Base-by-base conservation (phyloP, 2,797 vertebrate genomes). In the Sebastes miniatus region DNA sequence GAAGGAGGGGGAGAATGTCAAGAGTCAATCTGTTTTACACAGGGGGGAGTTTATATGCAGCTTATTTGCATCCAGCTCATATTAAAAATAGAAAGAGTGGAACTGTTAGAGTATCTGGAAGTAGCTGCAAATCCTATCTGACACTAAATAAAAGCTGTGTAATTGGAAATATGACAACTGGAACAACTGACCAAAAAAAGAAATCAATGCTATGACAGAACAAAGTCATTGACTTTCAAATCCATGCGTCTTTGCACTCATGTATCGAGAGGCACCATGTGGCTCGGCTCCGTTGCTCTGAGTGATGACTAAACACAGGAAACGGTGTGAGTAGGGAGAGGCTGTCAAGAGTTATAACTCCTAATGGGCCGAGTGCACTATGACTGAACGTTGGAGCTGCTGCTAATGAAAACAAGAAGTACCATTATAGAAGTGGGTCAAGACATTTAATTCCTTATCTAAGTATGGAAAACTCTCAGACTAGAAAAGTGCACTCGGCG, bases 381-480 rank as follows among this genome's bases (percentile, higher is more conserved):
- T 27, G 61, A 86, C 72, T 80, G 73, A 86, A 73, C 36, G n/a
- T 71, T 62, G 57, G 72, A 85, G 69, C 73, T 62, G 67, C 76
- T 32, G 83, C 77, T 84, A 84, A 87, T 85, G 82, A 90, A 81
- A 89, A 85, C 73, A 83, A 86, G 77, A 82, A 31, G 43, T 58
- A n/a, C 74, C 78, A 79, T 84, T 71, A 86, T 29, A 66, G 58
- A 87, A 86, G 36, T 79, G 57, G 76, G 69, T 76, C 80, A 75
- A 73, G 73, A 58, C 68, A 3, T 73, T 83, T 36, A 34, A 66
- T 27, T 84, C 56, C 54, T 62, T 56, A 62, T 34, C 2, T 64
- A 71, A 80, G 25, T 54, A 31, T 8, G 12, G 18, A 31, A 58
- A 80, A 72, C 27, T 64, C 25, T 54, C 5, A 31, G 59, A 61